Percentiles rank a stretch among this genome's conserved stretches.
Evolutionary conservation across 2,113 vertebrate genomes (phyloP).

Genomic region (Odocoileus virginianus): DNA sequence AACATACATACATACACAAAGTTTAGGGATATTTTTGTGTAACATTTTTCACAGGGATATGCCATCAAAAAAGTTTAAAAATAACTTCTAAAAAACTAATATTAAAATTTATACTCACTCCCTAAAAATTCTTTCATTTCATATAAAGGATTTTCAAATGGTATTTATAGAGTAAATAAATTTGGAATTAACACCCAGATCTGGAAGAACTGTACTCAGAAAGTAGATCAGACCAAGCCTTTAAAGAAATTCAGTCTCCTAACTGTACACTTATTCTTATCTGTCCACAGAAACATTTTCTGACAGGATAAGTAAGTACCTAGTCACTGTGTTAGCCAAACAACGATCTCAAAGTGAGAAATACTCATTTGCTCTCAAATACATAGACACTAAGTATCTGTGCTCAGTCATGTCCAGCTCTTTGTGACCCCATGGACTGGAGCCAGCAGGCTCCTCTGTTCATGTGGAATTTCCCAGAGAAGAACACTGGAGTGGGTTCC

Average conservation of each 20-base stretch:
- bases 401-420: not conserved
- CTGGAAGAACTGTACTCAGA: not conserved
- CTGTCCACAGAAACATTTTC: not conserved
- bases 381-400: not conserved
- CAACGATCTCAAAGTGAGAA: not conserved
- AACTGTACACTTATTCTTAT: not conserved
- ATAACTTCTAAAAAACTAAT: not conserved
- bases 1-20: not conserved
- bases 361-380: not conserved
- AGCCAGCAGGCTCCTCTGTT: not conserved
- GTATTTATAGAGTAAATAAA: not conserved
- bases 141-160: not conserved
- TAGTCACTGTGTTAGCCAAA: not conserved
- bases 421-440: not conserved
- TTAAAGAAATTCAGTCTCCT: not conserved
- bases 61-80: not conserved
- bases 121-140: not conserved
- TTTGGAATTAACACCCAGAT: not conserved
- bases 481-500: not conserved
- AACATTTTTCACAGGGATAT: not conserved
- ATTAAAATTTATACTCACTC: not conserved
- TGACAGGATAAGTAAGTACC: not conserved
- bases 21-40: not conserved
- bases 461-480: not conserved
- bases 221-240: not conserved